Conservation (phyloP, 2,113 vertebrate species). For the Penelope pileata region DNA sequence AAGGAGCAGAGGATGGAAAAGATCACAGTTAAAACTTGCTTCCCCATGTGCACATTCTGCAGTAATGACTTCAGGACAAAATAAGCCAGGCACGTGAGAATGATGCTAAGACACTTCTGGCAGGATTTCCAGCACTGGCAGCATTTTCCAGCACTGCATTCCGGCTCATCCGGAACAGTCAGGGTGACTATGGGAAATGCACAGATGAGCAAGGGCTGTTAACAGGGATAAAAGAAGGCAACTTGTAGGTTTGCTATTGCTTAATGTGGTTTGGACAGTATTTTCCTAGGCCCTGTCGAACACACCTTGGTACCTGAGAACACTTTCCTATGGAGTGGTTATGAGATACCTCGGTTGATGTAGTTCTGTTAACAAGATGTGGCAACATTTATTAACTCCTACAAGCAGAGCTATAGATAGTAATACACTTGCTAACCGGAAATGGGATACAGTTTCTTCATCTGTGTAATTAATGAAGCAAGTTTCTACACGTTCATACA, state of each 20-base stretch:
- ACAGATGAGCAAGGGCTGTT: rapidly evolving
- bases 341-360: background rate
- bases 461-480: background rate
- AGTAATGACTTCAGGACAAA: background rate
- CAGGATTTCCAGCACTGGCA: background rate
- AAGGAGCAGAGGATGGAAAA: background rate
- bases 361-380: background rate
- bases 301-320: background rate
- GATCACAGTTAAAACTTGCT: background rate
- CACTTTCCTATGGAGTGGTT: background rate
- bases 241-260: background rate
- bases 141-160: too few relatives aligned
- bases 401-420: background rate
- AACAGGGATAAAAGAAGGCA: background rate
- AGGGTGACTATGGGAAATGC: background rate
- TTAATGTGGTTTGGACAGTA: background rate
- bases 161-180: background rate
- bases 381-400: background rate
- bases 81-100: background rate
- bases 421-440: background rate
- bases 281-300: background rate
- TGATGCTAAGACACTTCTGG: background rate
- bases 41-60: background rate
- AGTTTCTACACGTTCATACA: background rate
- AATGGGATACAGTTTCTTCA: background rate